Evolutionary conservation across 2,797 vertebrate species (phyloP).

Genomic region (Chelonia mydas): DNA sequence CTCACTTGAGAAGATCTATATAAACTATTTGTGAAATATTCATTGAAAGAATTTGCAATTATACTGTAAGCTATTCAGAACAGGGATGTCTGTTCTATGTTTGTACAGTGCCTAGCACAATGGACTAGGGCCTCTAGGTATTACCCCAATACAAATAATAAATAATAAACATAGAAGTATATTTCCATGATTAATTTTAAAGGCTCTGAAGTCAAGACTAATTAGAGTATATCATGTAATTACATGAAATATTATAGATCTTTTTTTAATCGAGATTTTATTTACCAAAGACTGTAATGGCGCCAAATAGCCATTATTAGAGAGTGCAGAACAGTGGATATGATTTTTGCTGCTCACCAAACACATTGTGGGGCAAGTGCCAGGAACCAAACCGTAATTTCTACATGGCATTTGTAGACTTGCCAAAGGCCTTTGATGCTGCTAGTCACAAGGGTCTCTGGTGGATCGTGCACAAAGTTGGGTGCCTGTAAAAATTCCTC

Average conservation of each 20-base stretch:
- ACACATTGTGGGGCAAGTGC: not conserved
- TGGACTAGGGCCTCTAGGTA: not conserved
- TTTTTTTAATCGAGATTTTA: not conserved
- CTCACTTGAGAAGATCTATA: not conserved
- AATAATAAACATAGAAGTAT: not conserved
- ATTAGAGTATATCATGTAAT: rapidly evolving
- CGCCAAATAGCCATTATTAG: not conserved
- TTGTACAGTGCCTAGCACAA: not conserved
- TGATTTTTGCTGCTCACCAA: not conserved
- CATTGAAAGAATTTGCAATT: not conserved
- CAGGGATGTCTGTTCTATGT: not conserved
- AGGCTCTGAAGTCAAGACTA: not conserved
- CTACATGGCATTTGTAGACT: not conserved
- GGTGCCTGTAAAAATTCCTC: not conserved
- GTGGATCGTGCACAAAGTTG: not conserved
- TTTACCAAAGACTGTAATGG: not conserved
- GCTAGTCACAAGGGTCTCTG: not conserved
- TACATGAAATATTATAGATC: not conserved
- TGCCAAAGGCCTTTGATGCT: not conserved
- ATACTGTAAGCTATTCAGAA: not conserved
- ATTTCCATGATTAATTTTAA: not conserved
- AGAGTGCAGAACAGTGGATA: not conserved
- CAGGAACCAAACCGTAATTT: not conserved
- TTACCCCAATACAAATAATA: not conserved
- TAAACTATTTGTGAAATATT: not conserved